Evolutionary conservation across 1,140 invertebrate genomes (phyloP), one percentile per base, ranked within the genome.

Genomic region (Schlechtendalia chinensis): DNA sequence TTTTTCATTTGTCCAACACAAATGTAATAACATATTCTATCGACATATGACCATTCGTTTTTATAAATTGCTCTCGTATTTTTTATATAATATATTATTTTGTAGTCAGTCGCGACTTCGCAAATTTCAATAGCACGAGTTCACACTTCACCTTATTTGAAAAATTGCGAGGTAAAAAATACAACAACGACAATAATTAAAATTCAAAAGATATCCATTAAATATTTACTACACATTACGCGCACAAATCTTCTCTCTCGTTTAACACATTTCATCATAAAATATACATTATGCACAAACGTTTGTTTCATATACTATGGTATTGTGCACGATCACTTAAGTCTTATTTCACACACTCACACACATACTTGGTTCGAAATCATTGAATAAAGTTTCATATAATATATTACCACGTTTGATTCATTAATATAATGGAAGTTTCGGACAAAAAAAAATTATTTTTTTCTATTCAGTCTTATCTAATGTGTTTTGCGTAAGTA

Each of bases 1-100:
- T 24, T 61, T 61, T 17, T 61, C 16, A 27, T 29, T 19, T 2
- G 5, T 8, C 27, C 5, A 14, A 16, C 59, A 61, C 22, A 14
- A 59, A 59, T 27, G 58, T 24, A 59, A 59, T 24, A 59, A 59
- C 27, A 59, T 27, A 59, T 59, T 59, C 27, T 59, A 59, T 22
- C 58, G 27, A 27, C 14, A 14, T 59, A 59, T 24, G n/a, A n/a
- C n/a, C n/a, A n/a, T n/a, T n/a, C n/a, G n/a, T n/a, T n/a, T n/a
- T n/a, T n/a, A n/a, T n/a, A n/a, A n/a, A n/a, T n/a, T 39, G 32
- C 8, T 29, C 16, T 10, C 24, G 59, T 19, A 59, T 11, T 11
- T 59, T 6, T 24, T 0, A 6, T 24, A 24, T 59, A 16, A 39
- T 4, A 39, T 24, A 61, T 39, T 27, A 61, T 17, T 27, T 61